These are phyloP conservation scores for Scalopus aquaticus DNA, from an alignment of 2,113 vertebrate genomes.

Conservation along the genomic window DNA sequence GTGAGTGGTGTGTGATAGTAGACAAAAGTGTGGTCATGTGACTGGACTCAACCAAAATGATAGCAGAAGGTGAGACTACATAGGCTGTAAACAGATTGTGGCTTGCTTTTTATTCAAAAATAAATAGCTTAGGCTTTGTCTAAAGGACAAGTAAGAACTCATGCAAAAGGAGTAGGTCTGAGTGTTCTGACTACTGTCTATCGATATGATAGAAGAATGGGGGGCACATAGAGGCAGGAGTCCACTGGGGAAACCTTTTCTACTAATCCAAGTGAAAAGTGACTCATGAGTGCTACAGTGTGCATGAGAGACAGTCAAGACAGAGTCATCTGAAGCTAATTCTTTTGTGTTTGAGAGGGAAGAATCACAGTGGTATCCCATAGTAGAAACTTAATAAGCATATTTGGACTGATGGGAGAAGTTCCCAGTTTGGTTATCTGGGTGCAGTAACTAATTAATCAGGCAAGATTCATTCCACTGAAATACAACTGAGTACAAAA, in stretches of 20 bases:
- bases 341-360: background rate
- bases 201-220: background rate
- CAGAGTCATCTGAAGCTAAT: background rate
- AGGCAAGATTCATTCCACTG: background rate
- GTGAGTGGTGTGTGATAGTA: background rate
- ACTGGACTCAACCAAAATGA: background rate
- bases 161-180: background rate
- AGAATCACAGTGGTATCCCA: background rate
- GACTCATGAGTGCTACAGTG: background rate
- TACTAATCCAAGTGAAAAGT: background rate
- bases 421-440: background rate
- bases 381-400: background rate
- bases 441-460: background rate
- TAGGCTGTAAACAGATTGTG: background rate
- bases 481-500: background rate
- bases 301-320: background rate
- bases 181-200: background rate
- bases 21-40: background rate
- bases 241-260: background rate
- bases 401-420: background rate
- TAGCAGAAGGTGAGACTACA: background rate
- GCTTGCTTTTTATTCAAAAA: background rate
- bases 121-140: background rate
- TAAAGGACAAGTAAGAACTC: background rate
- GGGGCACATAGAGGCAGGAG: background rate